Conservation (phyloP, 2,888 invertebrate species). For the Rhagonycha fulva region DNA sequence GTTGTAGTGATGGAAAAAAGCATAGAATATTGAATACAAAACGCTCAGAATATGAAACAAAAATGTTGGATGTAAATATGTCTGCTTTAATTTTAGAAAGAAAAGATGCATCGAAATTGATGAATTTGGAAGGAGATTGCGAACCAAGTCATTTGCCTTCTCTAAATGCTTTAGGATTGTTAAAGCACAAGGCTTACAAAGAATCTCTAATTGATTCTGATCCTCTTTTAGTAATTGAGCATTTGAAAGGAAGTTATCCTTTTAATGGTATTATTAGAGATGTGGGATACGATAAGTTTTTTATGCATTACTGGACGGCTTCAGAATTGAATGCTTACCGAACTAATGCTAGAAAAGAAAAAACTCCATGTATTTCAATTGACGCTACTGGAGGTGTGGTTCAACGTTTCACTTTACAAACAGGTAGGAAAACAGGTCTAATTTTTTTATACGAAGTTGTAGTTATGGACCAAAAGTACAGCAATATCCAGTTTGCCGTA, state of each 20-base stretch:
- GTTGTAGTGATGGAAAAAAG: not conserved
- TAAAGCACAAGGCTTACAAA: not conserved
- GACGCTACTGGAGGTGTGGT: constrained; percentile 5
- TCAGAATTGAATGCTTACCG: constrained; percentile 1
- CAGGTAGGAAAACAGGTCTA: not conserved
- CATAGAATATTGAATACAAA: not conserved
- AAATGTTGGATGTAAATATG: not conserved
- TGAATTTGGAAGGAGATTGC: constrained; percentile 2
- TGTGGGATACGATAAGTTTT: constrained; percentile 5
- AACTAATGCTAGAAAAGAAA: not conserved
- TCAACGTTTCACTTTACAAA: not conserved
- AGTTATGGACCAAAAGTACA: not conserved
- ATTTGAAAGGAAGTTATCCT: not conserved
- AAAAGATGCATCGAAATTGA: not conserved
- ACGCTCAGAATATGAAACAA: not conserved
- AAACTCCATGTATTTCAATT: not conserved
- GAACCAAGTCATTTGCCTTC: not conserved
- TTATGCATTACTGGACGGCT: constrained; percentile 2
- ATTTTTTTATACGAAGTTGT: constrained; percentile 10
- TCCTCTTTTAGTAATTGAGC: not conserved
- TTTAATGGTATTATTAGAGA: constrained; percentile 1
- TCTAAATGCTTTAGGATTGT: not conserved
- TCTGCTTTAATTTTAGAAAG: not conserved
- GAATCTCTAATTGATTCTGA: not conserved
- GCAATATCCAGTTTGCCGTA: not conserved